Evolutionary conservation across 1,140 invertebrate genomes (phyloP), one percentile per base, ranked within the genome.

Genomic region (Ericerus pela): DNA sequence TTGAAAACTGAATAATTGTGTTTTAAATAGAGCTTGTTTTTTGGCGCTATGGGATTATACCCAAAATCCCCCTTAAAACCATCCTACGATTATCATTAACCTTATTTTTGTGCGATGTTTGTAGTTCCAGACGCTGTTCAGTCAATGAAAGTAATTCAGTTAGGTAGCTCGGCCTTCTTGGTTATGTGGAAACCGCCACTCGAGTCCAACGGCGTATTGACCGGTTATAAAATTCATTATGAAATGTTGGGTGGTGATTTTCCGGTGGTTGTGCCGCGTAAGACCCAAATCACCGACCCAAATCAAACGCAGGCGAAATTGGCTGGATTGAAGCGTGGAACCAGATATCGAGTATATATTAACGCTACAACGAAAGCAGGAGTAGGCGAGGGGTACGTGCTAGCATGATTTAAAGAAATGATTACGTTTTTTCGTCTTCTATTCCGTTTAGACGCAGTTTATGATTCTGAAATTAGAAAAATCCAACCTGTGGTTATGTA

Each of bases 181-280:
- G 70, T 98, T 1, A 79, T 79, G 52, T 99, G 96, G 96, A 83
- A 90, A 65, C 84, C 84, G 65, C 96, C 96, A 0, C 76, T 87
- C 18, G 84, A 93, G 65, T 82, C 88, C 16, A 99, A 99, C 72
- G 96, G 96, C 24, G 77, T 85, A 57, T 69, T 98, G 0, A 92
- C 82, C 1, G 92, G 92, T 8, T 98, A 97, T 69, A 84, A 84
- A 66, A 86, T 98, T 62, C 89, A 85, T 66, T 95, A 91, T 68
- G 80, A 88, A 65, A 85, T 95, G 0, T 78, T 79, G 43, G 79
- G 79, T 30, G 85, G 82, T 0, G 72, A 73, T 38, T 72, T 89
- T 0, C 78, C 78, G 27, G 73, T 79, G 3, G 65, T 80, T 29
- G 72, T 80, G 31, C 82, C 88, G 66, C 75, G 86, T 58, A 76